Evolutionary conservation across 1,140 invertebrate genomes (phyloP).

Genomic region (Trinorchestia longiramus): DNA sequence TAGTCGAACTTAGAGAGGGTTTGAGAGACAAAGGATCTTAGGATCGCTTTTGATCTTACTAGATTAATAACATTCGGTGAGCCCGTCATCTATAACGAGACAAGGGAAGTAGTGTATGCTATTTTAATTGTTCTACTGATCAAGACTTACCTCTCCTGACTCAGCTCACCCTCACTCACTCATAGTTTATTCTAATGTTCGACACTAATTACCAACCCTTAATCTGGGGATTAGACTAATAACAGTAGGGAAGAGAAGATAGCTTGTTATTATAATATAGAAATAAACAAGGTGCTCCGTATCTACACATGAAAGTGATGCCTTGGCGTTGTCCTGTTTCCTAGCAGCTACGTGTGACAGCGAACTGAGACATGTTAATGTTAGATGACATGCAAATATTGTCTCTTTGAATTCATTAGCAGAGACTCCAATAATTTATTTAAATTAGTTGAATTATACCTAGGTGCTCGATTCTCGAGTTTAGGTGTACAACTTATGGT

Average conservation of each 20-base stretch:
- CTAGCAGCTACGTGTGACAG: background rate
- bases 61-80: background rate
- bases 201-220: background rate
- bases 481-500: too few relatives aligned
- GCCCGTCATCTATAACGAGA: background rate
- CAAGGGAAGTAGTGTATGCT: background rate
- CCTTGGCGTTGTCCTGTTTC: too few relatives aligned
- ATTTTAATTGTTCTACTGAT: background rate
- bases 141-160: background rate
- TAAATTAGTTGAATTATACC: background rate
- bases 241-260: background rate
- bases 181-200: background rate
- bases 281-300: background rate
- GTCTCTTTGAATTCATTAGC: background rate
- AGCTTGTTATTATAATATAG: background rate
- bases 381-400: background rate
- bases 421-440: background rate
- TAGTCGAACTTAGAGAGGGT: background rate
- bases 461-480: background rate
- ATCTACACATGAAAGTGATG: background rate
- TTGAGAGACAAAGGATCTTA: background rate
- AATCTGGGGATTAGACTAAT: background rate
- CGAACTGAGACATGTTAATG: background rate
- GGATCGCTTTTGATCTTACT: background rate
- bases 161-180: background rate